These are phyloP conservation scores for Vulpes ferrilata DNA, from an alignment of 2,113 vertebrate genomes.

Conservation along the genomic window DNA sequence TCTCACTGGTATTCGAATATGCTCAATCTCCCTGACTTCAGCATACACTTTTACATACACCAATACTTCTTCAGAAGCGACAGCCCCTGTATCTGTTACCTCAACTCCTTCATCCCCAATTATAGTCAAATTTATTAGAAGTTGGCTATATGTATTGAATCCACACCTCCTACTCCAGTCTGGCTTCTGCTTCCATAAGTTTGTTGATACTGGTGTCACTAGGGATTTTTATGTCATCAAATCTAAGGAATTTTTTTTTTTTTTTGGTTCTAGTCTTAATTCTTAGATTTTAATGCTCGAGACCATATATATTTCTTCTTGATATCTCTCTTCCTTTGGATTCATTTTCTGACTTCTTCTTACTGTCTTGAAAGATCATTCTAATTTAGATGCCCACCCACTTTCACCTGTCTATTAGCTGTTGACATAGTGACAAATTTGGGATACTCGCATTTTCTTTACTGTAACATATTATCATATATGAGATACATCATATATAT, in stretches of 20 bases:
- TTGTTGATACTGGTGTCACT: neutral
- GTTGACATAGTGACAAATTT: neutral
- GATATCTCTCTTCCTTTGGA: neutral
- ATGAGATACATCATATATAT: neutral
- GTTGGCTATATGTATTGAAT: neutral
- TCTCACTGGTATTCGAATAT: neutral
- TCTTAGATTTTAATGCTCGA: neutral
- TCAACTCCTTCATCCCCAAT: neutral
- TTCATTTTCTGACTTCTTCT: neutral
- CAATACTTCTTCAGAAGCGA: neutral
- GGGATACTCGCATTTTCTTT: neutral
- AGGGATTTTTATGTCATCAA: neutral
- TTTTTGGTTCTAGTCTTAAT: neutral
- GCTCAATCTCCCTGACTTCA: neutral
- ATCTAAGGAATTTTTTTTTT: neutral
- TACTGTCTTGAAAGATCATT: neutral
- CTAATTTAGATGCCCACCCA: neutral
- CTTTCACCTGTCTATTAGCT: neutral
- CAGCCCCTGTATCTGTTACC: too few species aligned
- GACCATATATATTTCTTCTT: neutral
- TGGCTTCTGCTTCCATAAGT: neutral
- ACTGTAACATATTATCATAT: neutral
- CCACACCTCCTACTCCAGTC: neutral
- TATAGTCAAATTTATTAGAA: neutral
- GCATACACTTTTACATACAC: neutral